These are phyloP conservation scores for Pachycephus smyrnensis DNA, from an alignment of 2,888 invertebrate genomes.

Conservation along the genomic window DNA sequence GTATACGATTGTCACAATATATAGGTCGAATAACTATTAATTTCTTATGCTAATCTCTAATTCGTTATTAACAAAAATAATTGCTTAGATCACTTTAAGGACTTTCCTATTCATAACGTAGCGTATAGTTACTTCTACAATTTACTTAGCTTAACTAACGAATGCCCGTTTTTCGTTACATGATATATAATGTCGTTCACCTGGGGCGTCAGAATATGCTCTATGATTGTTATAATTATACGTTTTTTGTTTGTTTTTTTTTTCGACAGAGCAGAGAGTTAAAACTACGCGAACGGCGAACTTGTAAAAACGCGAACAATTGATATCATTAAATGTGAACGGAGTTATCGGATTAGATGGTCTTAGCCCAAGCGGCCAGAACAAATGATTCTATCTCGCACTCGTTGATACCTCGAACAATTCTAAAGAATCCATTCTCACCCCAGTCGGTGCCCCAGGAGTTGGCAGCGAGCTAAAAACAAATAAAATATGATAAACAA, in stretches of 20 bases:
- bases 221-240: neutral
- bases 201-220: neutral
- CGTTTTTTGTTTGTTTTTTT: neutral
- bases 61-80: too few species aligned
- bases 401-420: slow-evolving; percentile 85
- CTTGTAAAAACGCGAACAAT: neutral
- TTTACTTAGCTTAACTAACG: too few species aligned
- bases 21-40: too few species aligned
- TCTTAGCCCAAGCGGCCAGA: slow-evolving; percentile 81
- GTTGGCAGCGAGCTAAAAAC: slow-evolving; percentile 89
- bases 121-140: too few species aligned
- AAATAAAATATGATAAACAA: slow-evolving; percentile 22
- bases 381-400: slow-evolving; percentile 93
- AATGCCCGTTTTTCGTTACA: too few species aligned
- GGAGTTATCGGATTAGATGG: slow-evolving; percentile 34
- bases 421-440: slow-evolving; percentile 90
- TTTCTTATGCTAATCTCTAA: too few species aligned
- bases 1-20: too few species aligned
- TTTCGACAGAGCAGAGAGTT: neutral
- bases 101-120: too few species aligned
- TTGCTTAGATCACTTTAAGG: too few species aligned
- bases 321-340: neutral
- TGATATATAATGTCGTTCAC: too few species aligned
- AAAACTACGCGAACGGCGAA: neutral
- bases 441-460: slow-evolving; percentile 96